A percentile compares a stretch with the other conserved stretches of the same genome.
phyloP scores from a whole-genome alignment of 2,888 invertebrate genomes.

The Arrhopalites spinosus region DNA sequence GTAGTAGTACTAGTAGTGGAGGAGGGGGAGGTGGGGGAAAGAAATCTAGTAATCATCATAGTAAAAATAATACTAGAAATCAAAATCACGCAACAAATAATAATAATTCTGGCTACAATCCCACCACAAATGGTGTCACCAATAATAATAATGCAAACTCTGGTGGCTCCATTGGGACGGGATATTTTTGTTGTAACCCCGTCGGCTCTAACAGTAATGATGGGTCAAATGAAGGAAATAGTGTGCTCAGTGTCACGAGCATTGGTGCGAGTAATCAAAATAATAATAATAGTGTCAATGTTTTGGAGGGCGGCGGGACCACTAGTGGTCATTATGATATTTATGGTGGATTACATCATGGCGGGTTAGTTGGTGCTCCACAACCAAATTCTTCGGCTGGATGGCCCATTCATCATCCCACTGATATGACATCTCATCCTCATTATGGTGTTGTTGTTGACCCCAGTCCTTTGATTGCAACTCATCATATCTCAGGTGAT shows the following conservation, averaged over 20 bases:
- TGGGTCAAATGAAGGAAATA: neutral
- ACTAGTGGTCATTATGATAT: slow-evolving; percentile 27
- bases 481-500: slow-evolving; percentile 36
- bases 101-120: slow-evolving; percentile 13
- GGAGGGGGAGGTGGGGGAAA: slow-evolving; percentile 16
- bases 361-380: slow-evolving; percentile 5
- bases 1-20: slow-evolving; percentile 6
- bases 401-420: slow-evolving; percentile 30
- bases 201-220: neutral
- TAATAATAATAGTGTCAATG: slow-evolving; percentile 17
- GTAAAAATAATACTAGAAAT: slow-evolving; percentile 1
- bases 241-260: slow-evolving; percentile 23
- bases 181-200: neutral
- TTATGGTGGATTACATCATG: slow-evolving; percentile 26
- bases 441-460: slow-evolving; percentile 34
- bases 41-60: slow-evolving; percentile 4
- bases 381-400: slow-evolving; percentile 31
- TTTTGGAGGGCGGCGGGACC: neutral
- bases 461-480: slow-evolving; percentile 10
- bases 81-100: neutral
- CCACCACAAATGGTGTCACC: neutral
- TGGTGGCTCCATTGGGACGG: slow-evolving; percentile 2
- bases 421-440: slow-evolving; percentile 25
- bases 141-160: neutral
- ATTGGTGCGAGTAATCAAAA: slow-evolving; percentile 10